Base-by-base conservation (phyloP, 1,140 invertebrate species). In the Drosophila lacertosa region DNA sequence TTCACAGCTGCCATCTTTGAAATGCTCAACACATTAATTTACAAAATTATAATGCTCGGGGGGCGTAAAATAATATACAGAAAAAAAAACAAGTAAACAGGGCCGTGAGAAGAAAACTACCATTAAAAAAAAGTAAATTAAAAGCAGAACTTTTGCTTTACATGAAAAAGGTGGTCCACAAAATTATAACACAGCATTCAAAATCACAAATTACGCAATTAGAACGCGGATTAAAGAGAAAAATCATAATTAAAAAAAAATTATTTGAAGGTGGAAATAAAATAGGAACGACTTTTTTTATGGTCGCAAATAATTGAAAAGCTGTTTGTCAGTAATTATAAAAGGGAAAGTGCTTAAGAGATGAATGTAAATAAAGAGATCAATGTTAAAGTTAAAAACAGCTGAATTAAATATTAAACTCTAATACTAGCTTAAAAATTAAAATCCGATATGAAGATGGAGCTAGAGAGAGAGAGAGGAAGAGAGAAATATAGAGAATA, bases 181-280 rank as follows among this genome's bases (percentile, higher is more conserved):
- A 15, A 53, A 53, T 53, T 53, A 39, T 5, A n/a, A n/a, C n/a
- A n/a, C 24, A 48, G 45, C 26, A 48, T 29, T 10, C 50, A n/a
- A 53, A 53, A 15, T 39, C 24, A 24, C 33, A 13, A 22, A 59
- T 48, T 64, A 11, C 10, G 18, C 54, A 66, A 58, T 66, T 42
- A 50, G 33, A 20, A 48, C 50, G 44, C 42, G 39, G 50, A 66
- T 66, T 66, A 51, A 51, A 62, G 39, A 13, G 42, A 42, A 45
- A 13, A 60, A n/a, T n/a, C n/a, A n/a, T 18, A 29, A 44, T 45
- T 45, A 18, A 33, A 26, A 35, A 37, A 45, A 6, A 0, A 40
- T 15, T 1, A n/a, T n/a, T n/a, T n/a, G n/a, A 26, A 37, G 42
- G 7, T 20, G 39, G 32, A 24, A 29, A n/a, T n/a, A 50, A 50